A percentile compares a stretch with the other conserved stretches of the same genome.
phyloP scores from a whole-genome alignment of 2,797 vertebrate species.

The Manis javanica region DNA sequence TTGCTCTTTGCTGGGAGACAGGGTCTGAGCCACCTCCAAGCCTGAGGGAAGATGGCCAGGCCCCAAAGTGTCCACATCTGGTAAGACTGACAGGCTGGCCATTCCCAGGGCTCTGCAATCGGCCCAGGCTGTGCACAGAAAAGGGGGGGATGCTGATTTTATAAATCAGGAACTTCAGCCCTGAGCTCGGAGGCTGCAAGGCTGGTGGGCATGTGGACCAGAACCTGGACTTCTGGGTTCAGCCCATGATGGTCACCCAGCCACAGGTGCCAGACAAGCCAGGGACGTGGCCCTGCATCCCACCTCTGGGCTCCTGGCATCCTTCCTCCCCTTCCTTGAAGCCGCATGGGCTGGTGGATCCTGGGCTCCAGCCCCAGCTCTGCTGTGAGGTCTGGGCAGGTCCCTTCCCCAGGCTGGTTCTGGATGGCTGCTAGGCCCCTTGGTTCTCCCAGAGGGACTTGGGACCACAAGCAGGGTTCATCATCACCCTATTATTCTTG shows the following conservation, averaged over 20 bases:
- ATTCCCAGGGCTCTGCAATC: neutral
- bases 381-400: neutral
- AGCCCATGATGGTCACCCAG: neutral
- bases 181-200: neutral
- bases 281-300: no score
- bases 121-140: neutral
- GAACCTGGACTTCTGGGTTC: neutral
- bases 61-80: neutral
- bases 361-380: neutral
- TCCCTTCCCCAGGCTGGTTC: neutral
- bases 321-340: neutral
- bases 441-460: neutral
- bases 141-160: neutral
- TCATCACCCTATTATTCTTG: neutral
- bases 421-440: neutral
- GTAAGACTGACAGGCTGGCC: neutral
- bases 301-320: no score
- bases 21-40: neutral
- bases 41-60: neutral
- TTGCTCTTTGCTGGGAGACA: neutral
- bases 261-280: neutral
- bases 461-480: neutral
- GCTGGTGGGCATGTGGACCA: neutral
- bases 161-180: rapidly evolving
- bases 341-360: neutral